Conservation (phyloP, 2,113 vertebrate genomes). For the Grantiella picta region DNA sequence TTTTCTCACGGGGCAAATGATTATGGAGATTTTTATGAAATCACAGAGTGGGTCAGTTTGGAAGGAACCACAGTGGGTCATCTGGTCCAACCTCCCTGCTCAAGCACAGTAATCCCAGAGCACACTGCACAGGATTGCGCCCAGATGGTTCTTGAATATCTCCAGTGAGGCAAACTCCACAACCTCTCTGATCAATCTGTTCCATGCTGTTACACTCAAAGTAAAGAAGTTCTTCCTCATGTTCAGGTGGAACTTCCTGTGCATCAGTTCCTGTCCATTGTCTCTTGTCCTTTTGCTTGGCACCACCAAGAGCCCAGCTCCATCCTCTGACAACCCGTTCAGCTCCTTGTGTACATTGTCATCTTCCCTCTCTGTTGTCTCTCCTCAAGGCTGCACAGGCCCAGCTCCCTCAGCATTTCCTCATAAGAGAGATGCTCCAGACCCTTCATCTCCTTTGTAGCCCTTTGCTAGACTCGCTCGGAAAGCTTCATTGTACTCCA, state of each 20-base stretch:
- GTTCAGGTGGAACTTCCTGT: neutral
- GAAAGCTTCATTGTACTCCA: neutral
- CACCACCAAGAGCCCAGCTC: accelerated
- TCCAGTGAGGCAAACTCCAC: neutral
- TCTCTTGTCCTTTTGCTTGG: neutral
- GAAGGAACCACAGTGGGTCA: neutral
- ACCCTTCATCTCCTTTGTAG: neutral
- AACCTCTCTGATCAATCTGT: neutral
- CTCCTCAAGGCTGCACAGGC: neutral
- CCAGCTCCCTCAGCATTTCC: neutral
- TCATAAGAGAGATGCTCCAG: neutral
- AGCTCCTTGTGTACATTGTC: neutral
- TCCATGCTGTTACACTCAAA: neutral
- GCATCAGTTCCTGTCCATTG: neutral
- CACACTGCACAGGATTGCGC: neutral
- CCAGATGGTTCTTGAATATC: neutral
- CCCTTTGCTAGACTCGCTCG: accelerated
- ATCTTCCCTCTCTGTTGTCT: neutral
- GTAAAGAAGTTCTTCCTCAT: neutral
- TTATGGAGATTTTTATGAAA: neutral
- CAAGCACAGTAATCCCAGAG: neutral
- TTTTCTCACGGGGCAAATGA: neutral
- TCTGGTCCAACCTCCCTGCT: neutral
- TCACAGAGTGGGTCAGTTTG: neutral
- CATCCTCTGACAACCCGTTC: neutral